These are phyloP conservation scores for Pseudomugil tenellus DNA, from an alignment of 2,797 vertebrate genomes.

Conservation along the genomic window DNA sequence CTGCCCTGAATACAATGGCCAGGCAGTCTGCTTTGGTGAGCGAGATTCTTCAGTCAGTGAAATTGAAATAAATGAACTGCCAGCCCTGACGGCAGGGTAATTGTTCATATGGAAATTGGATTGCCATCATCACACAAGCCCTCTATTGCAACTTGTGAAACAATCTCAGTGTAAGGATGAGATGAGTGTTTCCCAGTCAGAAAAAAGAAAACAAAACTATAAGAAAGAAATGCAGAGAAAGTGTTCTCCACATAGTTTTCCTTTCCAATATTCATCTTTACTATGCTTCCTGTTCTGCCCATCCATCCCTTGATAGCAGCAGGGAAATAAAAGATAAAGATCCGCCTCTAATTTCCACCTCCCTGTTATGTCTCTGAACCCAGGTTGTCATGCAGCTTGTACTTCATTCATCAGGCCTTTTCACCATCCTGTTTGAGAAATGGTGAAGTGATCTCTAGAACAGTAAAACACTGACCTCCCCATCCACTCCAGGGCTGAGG, in stretches of 20 bases:
- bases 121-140: slow-evolving; percentile 73
- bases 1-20: slow-evolving; percentile 69
- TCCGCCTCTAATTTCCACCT: slow-evolving; percentile 49
- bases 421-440: slow-evolving; percentile 44
- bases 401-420: slow-evolving; percentile 59
- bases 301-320: slow-evolving; percentile 15
- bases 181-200: slow-evolving; percentile 53
- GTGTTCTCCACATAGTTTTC: slow-evolving; percentile 47
- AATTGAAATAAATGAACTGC: slow-evolving; percentile 87
- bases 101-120: slow-evolving; percentile 86
- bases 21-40: slow-evolving; percentile 60
- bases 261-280: slow-evolving; percentile 60
- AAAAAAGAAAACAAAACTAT: slow-evolving; percentile 16
- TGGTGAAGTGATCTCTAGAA: slow-evolving; percentile 41
- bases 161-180: slow-evolving; percentile 58
- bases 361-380: slow-evolving; percentile 43
- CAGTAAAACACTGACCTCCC: slow-evolving; percentile 52
- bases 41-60: slow-evolving; percentile 75
- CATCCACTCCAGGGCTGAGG: slow-evolving; percentile 6
- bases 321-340: slow-evolving; percentile 40
- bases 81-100: slow-evolving; percentile 80
- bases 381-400: slow-evolving; percentile 56
- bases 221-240: slow-evolving; percentile 40
- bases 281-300: slow-evolving; percentile 49
- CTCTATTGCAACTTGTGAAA: slow-evolving; percentile 66